A percentile compares a stretch with the other conserved stretches of the same genome.
Conservation (phyloP, 2,888 invertebrate species). For the Cyclophora punctaria region DNA sequence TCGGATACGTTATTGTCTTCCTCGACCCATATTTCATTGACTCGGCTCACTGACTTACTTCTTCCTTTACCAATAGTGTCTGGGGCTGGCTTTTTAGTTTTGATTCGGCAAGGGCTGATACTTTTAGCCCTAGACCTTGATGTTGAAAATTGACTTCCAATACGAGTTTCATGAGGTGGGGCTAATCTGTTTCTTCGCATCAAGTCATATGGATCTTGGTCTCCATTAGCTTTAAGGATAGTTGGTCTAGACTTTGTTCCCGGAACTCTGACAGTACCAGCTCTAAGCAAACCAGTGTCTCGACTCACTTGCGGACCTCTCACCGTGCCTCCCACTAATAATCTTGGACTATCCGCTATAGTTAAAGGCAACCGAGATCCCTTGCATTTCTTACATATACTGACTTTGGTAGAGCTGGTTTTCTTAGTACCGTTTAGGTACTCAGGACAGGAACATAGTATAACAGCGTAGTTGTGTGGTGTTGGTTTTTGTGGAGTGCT, state of each 20-base stretch:
- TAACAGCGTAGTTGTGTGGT: slow-evolving; percentile 80
- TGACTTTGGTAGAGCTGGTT: slow-evolving; percentile 82
- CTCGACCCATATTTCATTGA: slow-evolving; percentile 65
- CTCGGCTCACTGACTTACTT: slow-evolving; percentile 67
- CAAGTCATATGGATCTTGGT: slow-evolving; percentile 85
- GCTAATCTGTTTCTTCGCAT: slow-evolving; percentile 85
- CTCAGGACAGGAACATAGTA: slow-evolving; percentile 87
- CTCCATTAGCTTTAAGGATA: slow-evolving; percentile 76
- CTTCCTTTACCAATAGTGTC: slow-evolving; percentile 55
- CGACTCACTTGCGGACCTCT: slow-evolving; percentile 67
- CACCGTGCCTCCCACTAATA: slow-evolving; percentile 77
- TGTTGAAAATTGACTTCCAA: slow-evolving; percentile 69
- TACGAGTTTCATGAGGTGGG: slow-evolving; percentile 76
- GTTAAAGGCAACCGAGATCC: slow-evolving; percentile 84
- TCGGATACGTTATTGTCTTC: slow-evolving; percentile 47
- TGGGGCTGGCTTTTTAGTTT: slow-evolving; percentile 68
- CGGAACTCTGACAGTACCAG: slow-evolving; percentile 79
- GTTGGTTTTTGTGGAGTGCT: slow-evolving; percentile 73
- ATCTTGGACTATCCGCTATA: slow-evolving; percentile 73
- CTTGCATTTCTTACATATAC: slow-evolving; percentile 88
- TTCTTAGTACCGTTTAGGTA: slow-evolving; percentile 85
- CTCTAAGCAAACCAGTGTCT: slow-evolving; percentile 66
- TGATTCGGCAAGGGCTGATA: slow-evolving; percentile 73
- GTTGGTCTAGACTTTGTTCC: slow-evolving; percentile 76
- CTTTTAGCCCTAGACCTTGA: slow-evolving; percentile 71